Percentiles rank a stretch among this genome's conserved stretches.
phyloP scores from a whole-genome alignment of 2,113 vertebrate species.

The Rhabdornis inornatus region DNA sequence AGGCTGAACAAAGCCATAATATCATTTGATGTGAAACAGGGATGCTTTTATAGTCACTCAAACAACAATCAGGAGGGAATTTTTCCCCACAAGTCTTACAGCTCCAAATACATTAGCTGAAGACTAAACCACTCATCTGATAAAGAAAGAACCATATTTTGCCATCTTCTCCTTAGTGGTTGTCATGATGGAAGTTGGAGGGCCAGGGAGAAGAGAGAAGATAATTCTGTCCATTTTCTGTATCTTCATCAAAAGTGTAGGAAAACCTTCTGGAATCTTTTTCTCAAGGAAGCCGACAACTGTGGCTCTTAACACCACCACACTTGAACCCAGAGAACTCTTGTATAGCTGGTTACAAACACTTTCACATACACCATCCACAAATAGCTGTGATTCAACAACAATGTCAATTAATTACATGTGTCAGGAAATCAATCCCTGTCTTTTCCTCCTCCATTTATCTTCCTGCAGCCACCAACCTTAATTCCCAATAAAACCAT shows the following conservation, averaged over 20 bases:
- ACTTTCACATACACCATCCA: background rate
- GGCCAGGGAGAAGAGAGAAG: background rate
- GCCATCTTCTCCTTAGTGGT: background rate
- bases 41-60: background rate
- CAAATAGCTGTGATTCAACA: background rate
- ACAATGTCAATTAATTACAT: background rate
- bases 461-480: background rate
- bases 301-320: background rate
- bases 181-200: background rate
- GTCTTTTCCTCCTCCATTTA: background rate
- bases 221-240: background rate
- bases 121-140: background rate
- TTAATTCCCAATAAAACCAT: background rate
- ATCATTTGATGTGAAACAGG: background rate
- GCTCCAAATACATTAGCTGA: background rate
- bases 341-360: background rate
- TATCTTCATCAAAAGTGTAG: background rate
- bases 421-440: background rate
- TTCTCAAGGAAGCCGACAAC: background rate
- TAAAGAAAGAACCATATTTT: background rate
- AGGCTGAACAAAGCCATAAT: background rate
- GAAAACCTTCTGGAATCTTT: background rate
- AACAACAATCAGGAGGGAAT: background rate
- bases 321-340: background rate
- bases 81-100: background rate